Base-by-base conservation (phyloP, 2,113 vertebrate species). In the Lophotis ruficrista region DNA sequence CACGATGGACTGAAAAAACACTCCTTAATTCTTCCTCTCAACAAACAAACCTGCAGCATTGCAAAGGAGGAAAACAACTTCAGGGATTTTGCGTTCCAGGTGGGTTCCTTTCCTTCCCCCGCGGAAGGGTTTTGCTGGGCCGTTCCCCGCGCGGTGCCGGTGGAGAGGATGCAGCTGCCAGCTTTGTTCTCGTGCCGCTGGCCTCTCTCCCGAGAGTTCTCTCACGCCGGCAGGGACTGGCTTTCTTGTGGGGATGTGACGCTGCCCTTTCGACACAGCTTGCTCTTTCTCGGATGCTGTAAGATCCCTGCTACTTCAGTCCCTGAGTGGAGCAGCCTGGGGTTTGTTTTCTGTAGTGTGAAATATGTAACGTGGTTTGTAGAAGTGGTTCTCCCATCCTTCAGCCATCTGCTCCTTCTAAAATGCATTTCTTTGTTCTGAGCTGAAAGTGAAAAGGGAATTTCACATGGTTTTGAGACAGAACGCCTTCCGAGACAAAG, bases 1-100 rank as follows among this genome's bases (percentile, higher is more conserved):
- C 0, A 2, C 4, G 14, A 45, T 13, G 64, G 10, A 12, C 35
- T 38, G 71, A n/a, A 45, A 70, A 51, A 7, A 19, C 4, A 0
- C 66, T 83, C 35, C 33, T 77, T 51, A 3, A 2, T 58, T 72
- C 77, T 38, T 19, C 28, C 13, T 62, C n/a, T 28, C 45, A 57
- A 9, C 3, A 2, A 47, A 18, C 60, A 24, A 47, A 64, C 14
- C 51, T 28, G 30, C 41, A n/a, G 37, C 56, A 8, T 4, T 23
- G 25, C 33, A 60, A 54, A 51, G 28, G 24, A 81, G 22, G 43
- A 58, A 38, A 22, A 17, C 4, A 12, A 14, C 23, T 35, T 30
- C 3, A 33, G 61, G 56, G 37, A 10, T 33, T 66, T 50, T 30
- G 79, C 4, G 2, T 82, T 91, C 79, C 0, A 19, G 8, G 31